A percentile compares a stretch with the other conserved stretches of the same genome.
Evolutionary conservation across 1,140 invertebrate species (phyloP).

Genomic region (Hyles vespertilio): DNA sequence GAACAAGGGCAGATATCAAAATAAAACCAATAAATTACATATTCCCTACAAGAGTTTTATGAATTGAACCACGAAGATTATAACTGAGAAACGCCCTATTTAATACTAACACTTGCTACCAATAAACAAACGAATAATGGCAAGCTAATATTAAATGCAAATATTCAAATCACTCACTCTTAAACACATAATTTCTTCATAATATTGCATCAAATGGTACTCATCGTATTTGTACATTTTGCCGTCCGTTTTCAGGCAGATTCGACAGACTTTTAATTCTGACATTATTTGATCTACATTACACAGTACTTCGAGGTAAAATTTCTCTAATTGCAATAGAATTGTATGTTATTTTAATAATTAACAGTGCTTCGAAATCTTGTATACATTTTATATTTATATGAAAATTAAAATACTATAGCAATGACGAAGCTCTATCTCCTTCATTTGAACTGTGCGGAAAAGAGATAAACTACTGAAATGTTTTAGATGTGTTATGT

Average conservation of each 20-base stretch:
- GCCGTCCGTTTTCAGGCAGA: conserved; percentile 44
- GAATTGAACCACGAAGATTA: too few relatives aligned
- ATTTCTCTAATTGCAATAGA: background rate
- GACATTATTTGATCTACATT: conserved; percentile 24
- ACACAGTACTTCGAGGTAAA: background rate
- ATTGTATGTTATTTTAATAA: background rate
- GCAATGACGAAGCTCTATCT: background rate
- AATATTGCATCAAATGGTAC: conserved; percentile 48
- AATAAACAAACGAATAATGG: too few relatives aligned
- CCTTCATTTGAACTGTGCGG: too few relatives aligned
- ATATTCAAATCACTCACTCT: conserved; percentile 42
- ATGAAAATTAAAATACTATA: background rate
- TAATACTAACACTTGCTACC: too few relatives aligned
- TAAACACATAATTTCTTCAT: conserved; percentile 54
- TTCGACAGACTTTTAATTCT: conserved; percentile 51
- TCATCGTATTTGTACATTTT: conserved; percentile 49
- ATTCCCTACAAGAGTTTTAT: too few relatives aligned
- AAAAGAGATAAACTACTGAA: too few relatives aligned
- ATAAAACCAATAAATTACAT: too few relatives aligned
- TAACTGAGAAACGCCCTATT: too few relatives aligned
- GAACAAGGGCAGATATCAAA: too few relatives aligned
- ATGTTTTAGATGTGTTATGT: too few relatives aligned
- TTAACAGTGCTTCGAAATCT: background rate
- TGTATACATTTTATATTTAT: conserved; percentile 1
- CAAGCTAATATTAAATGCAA: too few relatives aligned